Evolutionary conservation across 1,140 invertebrate species (phyloP), one percentile per base, ranked within the genome.

Genomic region (Nasonia longicornis): DNA sequence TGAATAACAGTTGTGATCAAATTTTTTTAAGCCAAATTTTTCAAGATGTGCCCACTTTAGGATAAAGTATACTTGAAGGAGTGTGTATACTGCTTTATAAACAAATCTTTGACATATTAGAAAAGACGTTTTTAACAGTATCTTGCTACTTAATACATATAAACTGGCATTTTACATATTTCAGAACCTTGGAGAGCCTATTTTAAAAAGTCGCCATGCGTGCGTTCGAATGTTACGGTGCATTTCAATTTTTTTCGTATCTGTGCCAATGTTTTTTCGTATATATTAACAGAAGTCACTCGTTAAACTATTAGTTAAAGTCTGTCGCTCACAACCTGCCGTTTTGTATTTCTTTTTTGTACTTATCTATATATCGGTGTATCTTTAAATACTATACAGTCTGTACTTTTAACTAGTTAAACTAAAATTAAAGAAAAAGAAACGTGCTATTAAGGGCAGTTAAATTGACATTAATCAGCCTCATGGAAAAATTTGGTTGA

Each of bases 311-410:
- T 52, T 66, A 58, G 20, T 77, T 77, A 22, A 76, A 75, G 52
- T 63, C 45, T 71, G 31, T 70, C 12, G 48, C 67, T 64, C 52
- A 74, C 52, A 77, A 22, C 64, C 58, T 83, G 45, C 35, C 38
- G 42, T 80, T 83, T 48, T 79, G 35, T 20, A 75, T 82, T 78
- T 64, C 22, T 35, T 75, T 67, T 64, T 79, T 79, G 74, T 70
- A 69, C 72, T 79, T 20, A 69, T 82, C 26, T 45, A 82, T 77
- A 66, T 66, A 81, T 66, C 31, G 42, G 45, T 76, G 66, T 72
- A 82, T 71, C 75, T 52, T 22, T 48, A 75, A 42, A 38, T 31
- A 66, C 26, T 67, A 74, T 78, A 77, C 8, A 76, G 20, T 38
- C 63, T 74, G 29, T 48, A 71, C 20, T 79, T 79, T 81, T 52